Base-by-base conservation (phyloP, 2,113 vertebrate genomes). In the Ursus arctos region DNA sequence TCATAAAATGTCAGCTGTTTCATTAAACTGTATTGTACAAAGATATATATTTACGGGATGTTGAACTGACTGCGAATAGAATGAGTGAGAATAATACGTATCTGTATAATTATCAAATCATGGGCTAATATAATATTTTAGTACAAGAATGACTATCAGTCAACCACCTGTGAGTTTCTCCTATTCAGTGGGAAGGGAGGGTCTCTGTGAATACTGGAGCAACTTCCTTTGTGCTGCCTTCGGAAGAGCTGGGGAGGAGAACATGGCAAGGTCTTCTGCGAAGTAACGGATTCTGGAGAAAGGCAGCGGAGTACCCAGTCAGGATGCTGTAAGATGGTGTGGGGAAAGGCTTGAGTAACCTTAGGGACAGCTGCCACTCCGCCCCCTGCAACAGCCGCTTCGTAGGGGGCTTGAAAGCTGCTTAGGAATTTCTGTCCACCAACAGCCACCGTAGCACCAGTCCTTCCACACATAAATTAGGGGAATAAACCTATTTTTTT, bases 1-100 rank as follows among this genome's bases (percentile, higher is more conserved):
- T 88, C 16, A 88, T 88, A 86, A 93, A 94, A 90, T 26, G 31
- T 91, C 53, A 86, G 40, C 36, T 61, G 6, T 95, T 93, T 91
- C n/a, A 82, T 53, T 79, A 72, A 85, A 21, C n/a, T 79, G 4
- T 26, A 63, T 87, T 91, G 94, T 90, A 19, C 49, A 85, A 92
- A 96, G 69, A 61, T 72, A 11, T 51, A 26, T 90, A 47, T 94
- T 93, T 79, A 69, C 53, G 21, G 28, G 24, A 85, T 74, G n/a
- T 72, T 72, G 53, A 92, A 84, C 15, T 72, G 83, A 83, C 59
- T 83, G 19, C 40, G 21, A 95, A 57, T n/a, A 86, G 40, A 85
- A 91, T 28, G n/a, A 92, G 22, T 72, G 36, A 40, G 36, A 59
- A 71, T 77, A 59, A 14, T 28, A 55, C 26, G 2, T 82, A 79